A percentile compares a stretch with the other conserved stretches of the same genome.
phyloP scores from a whole-genome alignment of 2,113 vertebrate genomes.

The Tiliqua scincoides region DNA sequence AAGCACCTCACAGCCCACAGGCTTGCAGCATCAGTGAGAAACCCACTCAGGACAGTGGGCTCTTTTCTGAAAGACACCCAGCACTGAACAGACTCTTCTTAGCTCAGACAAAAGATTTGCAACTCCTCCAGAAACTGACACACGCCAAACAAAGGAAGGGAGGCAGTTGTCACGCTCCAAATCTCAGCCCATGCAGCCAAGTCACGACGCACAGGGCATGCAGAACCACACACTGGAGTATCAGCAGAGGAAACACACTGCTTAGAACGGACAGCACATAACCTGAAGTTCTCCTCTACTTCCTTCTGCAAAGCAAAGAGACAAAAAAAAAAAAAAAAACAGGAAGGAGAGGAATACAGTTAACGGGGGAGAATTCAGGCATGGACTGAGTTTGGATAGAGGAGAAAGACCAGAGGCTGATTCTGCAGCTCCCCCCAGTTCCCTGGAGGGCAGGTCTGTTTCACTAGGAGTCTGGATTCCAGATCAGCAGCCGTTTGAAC shows the following conservation, averaged over 20 bases:
- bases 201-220: conserved; percentile 43
- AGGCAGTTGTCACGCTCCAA: not conserved
- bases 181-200: conserved; percentile 9
- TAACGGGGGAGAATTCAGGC: conserved; percentile 61
- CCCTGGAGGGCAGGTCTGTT: not conserved
- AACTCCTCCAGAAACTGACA: conserved; percentile 50
- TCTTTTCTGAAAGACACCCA: conserved; percentile 12
- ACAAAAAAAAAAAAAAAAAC: conserved; percentile 58
- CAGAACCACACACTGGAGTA: conserved; percentile 43
- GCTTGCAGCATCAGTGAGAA: not conserved
- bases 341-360: conserved; percentile 68
- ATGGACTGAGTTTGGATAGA: not conserved
- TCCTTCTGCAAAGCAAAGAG: conserved; percentile 80
- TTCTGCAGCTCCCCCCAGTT: not conserved
- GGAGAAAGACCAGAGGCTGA: conserved; percentile 6
- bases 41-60: not conserved
- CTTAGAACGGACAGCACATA: conserved; percentile 72
- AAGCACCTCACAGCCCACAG: no score
- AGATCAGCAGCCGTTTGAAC: not conserved
- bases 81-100: conserved; percentile 68
- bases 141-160: conserved; percentile 48
- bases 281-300: conserved; percentile 90
- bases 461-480: no score
- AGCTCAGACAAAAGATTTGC: conserved; percentile 34
- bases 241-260: conserved; percentile 49